phyloP scores from a whole-genome alignment of 2,113 vertebrate species.

The Bubo scandiacus region DNA sequence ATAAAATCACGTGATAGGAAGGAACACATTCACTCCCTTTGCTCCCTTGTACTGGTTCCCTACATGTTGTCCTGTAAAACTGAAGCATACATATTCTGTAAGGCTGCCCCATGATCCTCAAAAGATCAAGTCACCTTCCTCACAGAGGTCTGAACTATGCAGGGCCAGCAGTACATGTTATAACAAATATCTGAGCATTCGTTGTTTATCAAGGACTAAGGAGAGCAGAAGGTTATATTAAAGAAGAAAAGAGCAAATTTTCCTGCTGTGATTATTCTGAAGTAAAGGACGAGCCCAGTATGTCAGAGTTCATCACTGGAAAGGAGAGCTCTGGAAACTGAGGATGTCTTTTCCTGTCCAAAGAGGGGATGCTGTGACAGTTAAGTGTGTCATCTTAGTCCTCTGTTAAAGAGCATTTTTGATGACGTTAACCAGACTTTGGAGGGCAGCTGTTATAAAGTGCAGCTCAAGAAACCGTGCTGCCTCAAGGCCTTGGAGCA shows the following conservation, averaged over 20 bases:
- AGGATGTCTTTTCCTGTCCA: neutral
- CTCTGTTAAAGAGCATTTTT: constrained; percentile 2
- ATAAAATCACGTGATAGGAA: neutral
- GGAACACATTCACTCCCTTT: neutral
- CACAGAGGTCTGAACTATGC: neutral
- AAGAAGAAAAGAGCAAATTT: neutral
- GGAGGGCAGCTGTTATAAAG: constrained; percentile 42
- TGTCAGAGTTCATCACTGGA: neutral
- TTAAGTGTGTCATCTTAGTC: neutral
- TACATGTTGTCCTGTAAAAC: neutral
- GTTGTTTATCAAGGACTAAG: neutral
- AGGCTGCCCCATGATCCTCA: neutral
- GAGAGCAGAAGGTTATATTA: neutral
- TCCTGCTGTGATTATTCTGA: neutral
- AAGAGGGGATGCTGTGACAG: neutral
- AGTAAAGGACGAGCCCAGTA: neutral
- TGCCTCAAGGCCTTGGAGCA: constrained; percentile 33
- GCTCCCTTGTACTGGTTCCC: neutral
- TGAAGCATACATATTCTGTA: neutral
- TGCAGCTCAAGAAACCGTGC: neutral
- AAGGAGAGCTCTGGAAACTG: neutral
- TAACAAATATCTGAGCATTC: neutral
- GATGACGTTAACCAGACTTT: constrained; percentile 40
- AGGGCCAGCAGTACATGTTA: neutral
- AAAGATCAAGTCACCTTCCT: neutral